These are phyloP conservation scores for Iselma pallidipennis DNA, from an alignment of 2,888 invertebrate species.

Conservation along the genomic window DNA sequence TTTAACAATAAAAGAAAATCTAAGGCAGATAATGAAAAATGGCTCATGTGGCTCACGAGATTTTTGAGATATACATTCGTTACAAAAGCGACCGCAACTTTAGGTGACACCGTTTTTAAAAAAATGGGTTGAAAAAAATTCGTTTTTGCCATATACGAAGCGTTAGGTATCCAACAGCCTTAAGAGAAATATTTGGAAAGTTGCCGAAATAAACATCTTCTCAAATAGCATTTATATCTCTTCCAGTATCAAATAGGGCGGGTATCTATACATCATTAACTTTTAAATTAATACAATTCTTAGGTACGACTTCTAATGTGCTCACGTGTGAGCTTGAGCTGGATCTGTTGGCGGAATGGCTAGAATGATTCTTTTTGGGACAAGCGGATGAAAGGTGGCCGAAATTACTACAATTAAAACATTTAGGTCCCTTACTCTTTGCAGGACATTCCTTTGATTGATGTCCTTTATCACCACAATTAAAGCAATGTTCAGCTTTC, in stretches of 20 bases:
- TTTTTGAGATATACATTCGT: too few relatives aligned
- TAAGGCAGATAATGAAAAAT: too few relatives aligned
- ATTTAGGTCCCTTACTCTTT: constrained; percentile 27
- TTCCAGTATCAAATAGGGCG: constrained; percentile 30
- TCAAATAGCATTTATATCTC: constrained; percentile 21
- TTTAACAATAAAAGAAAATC: too few relatives aligned
- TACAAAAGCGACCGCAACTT: too few relatives aligned
- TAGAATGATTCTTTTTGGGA: constrained; percentile 1
- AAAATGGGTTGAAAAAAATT: too few relatives aligned
- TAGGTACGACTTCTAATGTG: constrained; percentile 9
- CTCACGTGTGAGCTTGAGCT: constrained; percentile 4
- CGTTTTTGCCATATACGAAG: too few relatives aligned
- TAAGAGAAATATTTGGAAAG: constrained; percentile 15
- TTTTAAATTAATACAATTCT: constrained; percentile 14
- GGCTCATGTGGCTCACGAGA: too few relatives aligned
- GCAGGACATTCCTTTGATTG: constrained; percentile 13
- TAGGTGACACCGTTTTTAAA: too few relatives aligned
- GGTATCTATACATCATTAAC: constrained; percentile 8
- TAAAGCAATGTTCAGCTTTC: constrained; percentile 9
- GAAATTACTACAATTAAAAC: constrained; percentile 27
- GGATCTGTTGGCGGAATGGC: background rate
- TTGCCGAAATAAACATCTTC: constrained; percentile 21
- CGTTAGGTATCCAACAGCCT: too few relatives aligned
- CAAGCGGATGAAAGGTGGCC: constrained; percentile 27
- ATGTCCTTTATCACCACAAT: constrained; percentile 22